These are phyloP conservation scores for Hyalella azteca DNA, from an alignment of 2,888 invertebrate species.

Conservation along the genomic window DNA sequence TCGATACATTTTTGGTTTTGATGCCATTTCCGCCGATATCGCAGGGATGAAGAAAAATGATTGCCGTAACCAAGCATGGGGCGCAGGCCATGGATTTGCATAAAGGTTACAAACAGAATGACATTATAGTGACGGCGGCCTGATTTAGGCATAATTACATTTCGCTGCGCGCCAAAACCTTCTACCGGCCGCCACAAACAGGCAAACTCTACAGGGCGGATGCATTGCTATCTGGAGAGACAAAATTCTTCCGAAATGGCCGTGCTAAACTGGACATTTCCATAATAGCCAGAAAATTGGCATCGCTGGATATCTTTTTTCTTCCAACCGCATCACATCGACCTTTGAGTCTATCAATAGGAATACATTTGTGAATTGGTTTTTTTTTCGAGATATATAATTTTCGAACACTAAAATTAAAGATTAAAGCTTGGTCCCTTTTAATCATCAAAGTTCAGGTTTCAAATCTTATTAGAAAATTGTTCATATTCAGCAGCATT, in stretches of 20 bases:
- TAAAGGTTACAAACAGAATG: slow-evolving; percentile 26
- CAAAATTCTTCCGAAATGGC: neutral
- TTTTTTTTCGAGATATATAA: too few relatives aligned
- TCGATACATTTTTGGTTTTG: slow-evolving; percentile 20
- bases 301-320: too few relatives aligned
- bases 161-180: slow-evolving; percentile 18
- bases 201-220: neutral
- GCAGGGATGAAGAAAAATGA: slow-evolving; percentile 11
- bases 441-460: too few relatives aligned
- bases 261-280: slow-evolving; percentile 13
- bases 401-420: too few relatives aligned
- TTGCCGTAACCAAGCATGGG: neutral
- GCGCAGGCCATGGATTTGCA: neutral
- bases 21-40: slow-evolving; percentile 14
- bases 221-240: slow-evolving; percentile 5
- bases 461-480: too few relatives aligned
- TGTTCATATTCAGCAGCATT: too few relatives aligned
- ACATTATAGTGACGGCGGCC: slow-evolving; percentile 26
- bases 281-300: slow-evolving; percentile 10
- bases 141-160: slow-evolving; percentile 34
- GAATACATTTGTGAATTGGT: too few relatives aligned
- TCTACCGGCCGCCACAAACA: neutral
- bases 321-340: too few relatives aligned
- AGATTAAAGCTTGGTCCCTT: too few relatives aligned
- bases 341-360: too few relatives aligned